These are phyloP conservation scores for Drosophila pallidifrons DNA, from an alignment of 1,140 invertebrate species.

Conservation along the genomic window DNA sequence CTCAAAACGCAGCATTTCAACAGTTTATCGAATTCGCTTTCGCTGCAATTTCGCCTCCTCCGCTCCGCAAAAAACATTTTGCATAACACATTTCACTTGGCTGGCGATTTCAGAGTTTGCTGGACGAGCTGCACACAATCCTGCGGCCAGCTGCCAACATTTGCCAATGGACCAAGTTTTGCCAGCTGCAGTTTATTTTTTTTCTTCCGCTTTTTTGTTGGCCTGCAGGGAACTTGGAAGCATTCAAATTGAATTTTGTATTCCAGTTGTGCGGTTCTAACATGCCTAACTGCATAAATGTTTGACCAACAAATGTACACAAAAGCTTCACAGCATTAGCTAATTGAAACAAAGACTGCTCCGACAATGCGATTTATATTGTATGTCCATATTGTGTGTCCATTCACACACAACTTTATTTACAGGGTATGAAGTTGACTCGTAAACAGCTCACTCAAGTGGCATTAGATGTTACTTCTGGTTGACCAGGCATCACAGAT, in stretches of 20 bases:
- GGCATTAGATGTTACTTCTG: no score
- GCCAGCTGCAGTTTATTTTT: background rate
- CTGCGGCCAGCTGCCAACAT: background rate
- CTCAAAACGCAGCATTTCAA: background rate
- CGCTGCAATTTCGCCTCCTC: conserved; percentile 2
- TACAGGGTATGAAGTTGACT: background rate
- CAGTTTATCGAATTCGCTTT: conserved; percentile 9
- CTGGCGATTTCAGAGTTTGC: background rate
- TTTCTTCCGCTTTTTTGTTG: background rate
- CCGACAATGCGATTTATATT: conserved; percentile 4
- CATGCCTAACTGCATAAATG: conserved; percentile 17
- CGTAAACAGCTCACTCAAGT: no score
- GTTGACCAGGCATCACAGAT: no score
- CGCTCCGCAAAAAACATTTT: background rate
- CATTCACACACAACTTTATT: background rate
- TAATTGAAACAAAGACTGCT: conserved; percentile 16
- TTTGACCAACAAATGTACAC: conserved; percentile 1
- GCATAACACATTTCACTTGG: background rate
- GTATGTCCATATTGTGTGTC: background rate
- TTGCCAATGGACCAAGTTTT: background rate
- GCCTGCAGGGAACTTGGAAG: background rate
- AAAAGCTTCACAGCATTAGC: conserved; percentile 2
- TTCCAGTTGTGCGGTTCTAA: conserved; percentile 12
- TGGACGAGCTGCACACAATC: background rate
- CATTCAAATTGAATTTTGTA: conserved; percentile 33